Conservation (phyloP, 2,113 vertebrate species). For the Zosterops japonicus region DNA sequence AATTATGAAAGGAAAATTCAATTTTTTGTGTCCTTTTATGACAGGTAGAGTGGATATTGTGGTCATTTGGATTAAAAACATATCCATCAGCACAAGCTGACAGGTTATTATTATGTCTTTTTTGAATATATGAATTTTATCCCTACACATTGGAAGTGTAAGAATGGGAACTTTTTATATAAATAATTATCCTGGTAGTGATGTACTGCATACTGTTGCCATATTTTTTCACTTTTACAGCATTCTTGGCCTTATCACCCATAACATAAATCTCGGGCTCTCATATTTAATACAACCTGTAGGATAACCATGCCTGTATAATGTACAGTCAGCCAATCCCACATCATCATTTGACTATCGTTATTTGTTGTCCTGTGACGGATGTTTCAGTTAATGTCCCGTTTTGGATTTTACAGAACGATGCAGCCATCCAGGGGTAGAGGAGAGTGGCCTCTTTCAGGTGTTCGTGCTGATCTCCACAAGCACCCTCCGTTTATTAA, state of each 20-base stretch:
- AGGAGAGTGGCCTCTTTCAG: constrained; percentile 33
- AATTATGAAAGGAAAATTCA: constrained; percentile 78
- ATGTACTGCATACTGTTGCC: constrained; percentile 73
- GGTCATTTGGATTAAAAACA: constrained; percentile 83
- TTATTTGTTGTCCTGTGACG: constrained; percentile 56
- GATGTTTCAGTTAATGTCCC: constrained; percentile 48
- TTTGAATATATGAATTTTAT: constrained; percentile 83
- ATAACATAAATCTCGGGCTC: constrained; percentile 71
- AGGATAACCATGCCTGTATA: constrained; percentile 53
- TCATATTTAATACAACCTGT: constrained; percentile 75
- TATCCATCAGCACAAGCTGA: constrained; percentile 70
- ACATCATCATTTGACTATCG: constrained; percentile 33
- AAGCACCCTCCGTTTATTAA: neutral
- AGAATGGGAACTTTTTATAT: constrained; percentile 78
- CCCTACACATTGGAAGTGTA: constrained; percentile 61
- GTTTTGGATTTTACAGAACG: constrained; percentile 53
- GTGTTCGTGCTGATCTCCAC: neutral
- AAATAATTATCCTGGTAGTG: constrained; percentile 79
- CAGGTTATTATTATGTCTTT: constrained; percentile 77
- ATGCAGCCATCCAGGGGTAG: constrained; percentile 4
- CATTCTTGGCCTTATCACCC: constrained; percentile 77
- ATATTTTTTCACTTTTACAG: constrained; percentile 78
- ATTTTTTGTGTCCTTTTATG: constrained; percentile 72
- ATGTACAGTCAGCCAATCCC: constrained; percentile 57
- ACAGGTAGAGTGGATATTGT: constrained; percentile 74